A percentile compares a stretch with the other conserved stretches of the same genome.
phyloP scores from a whole-genome alignment of 2,888 invertebrate genomes.

The Pachymerium ferrugineum region DNA sequence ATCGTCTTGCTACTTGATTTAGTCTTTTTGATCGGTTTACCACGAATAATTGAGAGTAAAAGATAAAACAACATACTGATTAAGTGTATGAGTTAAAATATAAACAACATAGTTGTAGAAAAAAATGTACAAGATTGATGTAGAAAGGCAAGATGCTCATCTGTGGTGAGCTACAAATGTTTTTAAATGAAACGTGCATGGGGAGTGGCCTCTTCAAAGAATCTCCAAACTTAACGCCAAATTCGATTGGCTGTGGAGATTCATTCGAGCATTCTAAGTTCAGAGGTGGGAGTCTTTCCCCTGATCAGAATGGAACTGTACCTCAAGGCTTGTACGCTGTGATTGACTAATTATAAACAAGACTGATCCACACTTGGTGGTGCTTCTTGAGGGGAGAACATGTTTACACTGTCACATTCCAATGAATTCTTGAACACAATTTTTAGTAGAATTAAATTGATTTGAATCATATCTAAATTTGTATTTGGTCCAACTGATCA shows the following conservation, averaged over 20 bases:
- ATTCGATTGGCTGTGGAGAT: not conserved
- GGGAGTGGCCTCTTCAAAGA: not conserved
- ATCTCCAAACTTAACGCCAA: not conserved
- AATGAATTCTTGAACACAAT: not conserved
- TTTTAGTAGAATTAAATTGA: not conserved
- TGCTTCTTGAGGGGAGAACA: not conserved
- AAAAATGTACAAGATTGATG: not conserved
- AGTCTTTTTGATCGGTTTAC: not conserved
- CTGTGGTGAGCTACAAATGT: not conserved
- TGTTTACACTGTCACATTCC: slow-evolving; percentile 4
- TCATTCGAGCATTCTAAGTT: slow-evolving; percentile 13
- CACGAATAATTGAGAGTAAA: not conserved
- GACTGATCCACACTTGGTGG: not conserved
- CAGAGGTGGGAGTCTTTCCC: not conserved
- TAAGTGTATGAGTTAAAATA: too few species aligned
- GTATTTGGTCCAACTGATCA: too few species aligned
- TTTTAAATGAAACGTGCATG: not conserved
- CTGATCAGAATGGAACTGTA: not conserved
- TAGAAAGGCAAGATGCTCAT: not conserved
- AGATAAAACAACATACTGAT: not conserved
- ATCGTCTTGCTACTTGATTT: not conserved
- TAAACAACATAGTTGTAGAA: too few species aligned
- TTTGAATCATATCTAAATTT: too few species aligned
- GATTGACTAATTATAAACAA: slow-evolving; percentile 13
- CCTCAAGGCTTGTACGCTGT: not conserved